Base-by-base conservation (phyloP, 2,888 invertebrate species). In the Lasioglossum figueresi region DNA sequence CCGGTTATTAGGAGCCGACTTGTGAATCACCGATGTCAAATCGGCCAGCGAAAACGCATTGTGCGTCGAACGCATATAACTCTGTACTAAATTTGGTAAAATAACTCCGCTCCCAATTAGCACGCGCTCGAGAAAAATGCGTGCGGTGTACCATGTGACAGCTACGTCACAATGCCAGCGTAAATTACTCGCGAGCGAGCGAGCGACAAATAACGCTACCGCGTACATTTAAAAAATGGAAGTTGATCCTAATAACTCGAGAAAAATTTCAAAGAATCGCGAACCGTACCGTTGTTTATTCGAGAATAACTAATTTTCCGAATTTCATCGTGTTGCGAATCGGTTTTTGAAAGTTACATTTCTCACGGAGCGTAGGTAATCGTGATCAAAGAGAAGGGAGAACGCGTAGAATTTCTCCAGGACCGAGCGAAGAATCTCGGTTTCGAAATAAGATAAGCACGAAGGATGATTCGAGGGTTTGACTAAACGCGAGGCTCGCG, bases 111-210 rank as follows among this genome's bases (percentile, higher is more conserved):
- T 52, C 48, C 16, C 34, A 74, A 78, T 79, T 84, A 45, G 43
- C 31, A 12, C 70, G 63, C 45, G 16, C 23, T 63, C 31, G 56
- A 70, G n/a, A 16, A 84, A 40, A 75, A 85, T 66, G 56, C 37
- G 45, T 59, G 52, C 63, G n/a, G 37, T 4, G 16, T 70, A 86
- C 81, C 76, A 80, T 86, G 85, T 85, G 85, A 85, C 73, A 59
- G 68, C n/a, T 70, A 59, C 73, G 76, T 76, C 80, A 85, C 37
- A 37, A 27, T 48, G 27, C n/a, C 31, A 45, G 48, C n/a, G 40
- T 40, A 70, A 79, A 52, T 59, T 70, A 37, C 31, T 40, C 31
- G 31, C 52, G 52, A 40, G 0, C 68, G n/a, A 10, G 5, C 34
- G 5, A n/a, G 5, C 23, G 12, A 40, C 14, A 14, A n/a, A 68